Evolutionary conservation across 2,113 vertebrate genomes (phyloP).

Genomic region (Melanostigma gelatinosum): DNA sequence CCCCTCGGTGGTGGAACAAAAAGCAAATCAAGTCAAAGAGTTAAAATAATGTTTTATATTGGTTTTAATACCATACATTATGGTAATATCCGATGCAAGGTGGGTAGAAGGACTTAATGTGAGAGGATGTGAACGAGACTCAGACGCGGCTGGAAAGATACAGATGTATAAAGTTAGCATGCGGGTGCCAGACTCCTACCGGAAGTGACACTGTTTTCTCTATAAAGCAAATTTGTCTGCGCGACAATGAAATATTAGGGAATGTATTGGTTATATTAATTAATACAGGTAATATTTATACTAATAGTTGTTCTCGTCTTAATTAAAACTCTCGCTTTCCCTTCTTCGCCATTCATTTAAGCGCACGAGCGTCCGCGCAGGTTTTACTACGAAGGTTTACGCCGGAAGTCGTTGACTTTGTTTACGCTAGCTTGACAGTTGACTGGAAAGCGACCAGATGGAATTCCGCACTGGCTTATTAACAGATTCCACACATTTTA

Average conservation of each 20-base stretch:
- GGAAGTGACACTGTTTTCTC: conserved; percentile 14
- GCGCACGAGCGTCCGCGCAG: accelerated
- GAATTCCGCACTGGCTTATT: conserved; percentile 76
- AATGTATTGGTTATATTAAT: accelerated
- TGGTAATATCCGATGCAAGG: neutral
- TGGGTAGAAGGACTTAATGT: neutral
- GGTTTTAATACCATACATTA: neutral
- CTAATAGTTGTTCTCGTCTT: accelerated
- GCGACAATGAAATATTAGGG: accelerated
- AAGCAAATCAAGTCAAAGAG: accelerated
- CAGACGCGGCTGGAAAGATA: conserved; percentile 67
- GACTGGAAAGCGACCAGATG: conserved; percentile 68
- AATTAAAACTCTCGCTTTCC: accelerated
- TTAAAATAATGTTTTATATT: accelerated
- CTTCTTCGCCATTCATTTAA: accelerated
- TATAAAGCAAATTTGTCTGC: neutral
- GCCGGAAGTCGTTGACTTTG: neutral
- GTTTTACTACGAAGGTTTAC: neutral
- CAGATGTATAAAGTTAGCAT: conserved; percentile 51
- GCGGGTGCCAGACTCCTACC: accelerated
- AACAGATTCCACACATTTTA: conserved; percentile 74
- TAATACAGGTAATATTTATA: accelerated
- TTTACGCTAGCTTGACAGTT: neutral
- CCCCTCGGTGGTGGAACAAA: accelerated
- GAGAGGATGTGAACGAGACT: conserved; percentile 45